Evolutionary conservation across 2,888 invertebrate genomes (phyloP).

Genomic region (Cosmorhoe ocellata): DNA sequence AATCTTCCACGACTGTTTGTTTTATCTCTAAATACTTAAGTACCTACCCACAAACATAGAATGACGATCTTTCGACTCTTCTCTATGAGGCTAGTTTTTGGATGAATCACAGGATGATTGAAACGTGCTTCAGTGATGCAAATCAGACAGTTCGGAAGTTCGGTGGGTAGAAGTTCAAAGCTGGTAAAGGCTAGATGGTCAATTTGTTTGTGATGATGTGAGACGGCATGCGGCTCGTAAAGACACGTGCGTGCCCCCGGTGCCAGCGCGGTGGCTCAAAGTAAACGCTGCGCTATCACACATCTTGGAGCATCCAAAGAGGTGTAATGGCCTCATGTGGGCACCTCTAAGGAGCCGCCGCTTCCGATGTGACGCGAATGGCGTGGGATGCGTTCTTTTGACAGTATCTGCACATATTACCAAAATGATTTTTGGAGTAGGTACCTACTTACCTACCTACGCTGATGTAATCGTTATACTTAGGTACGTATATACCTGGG

Average conservation of each 20-base stretch:
- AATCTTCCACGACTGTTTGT: slow-evolving; percentile 25
- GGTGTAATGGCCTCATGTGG: slow-evolving; percentile 76
- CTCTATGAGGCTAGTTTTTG: slow-evolving; percentile 12
- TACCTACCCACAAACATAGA: too few species aligned
- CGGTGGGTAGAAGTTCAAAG: slow-evolving; percentile 41
- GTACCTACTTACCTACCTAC: too few species aligned
- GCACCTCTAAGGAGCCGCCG: slow-evolving; percentile 74
- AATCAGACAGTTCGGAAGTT: slow-evolving; percentile 43
- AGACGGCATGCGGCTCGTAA: slow-evolving; percentile 65
- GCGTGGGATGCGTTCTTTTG: slow-evolving; percentile 69
- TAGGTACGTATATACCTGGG: too few species aligned
- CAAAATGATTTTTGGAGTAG: slow-evolving; percentile 56
- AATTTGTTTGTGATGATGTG: slow-evolving; percentile 72
- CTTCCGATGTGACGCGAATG: slow-evolving; percentile 54
- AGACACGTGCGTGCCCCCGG: slow-evolving; percentile 75
- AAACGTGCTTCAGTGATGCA: slow-evolving; percentile 41
- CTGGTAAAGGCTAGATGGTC: slow-evolving; percentile 62
- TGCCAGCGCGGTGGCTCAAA: slow-evolving; percentile 64
- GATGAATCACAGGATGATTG: slow-evolving; percentile 27
- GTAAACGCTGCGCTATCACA: slow-evolving; percentile 54
- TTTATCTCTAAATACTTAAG: slow-evolving; percentile 4
- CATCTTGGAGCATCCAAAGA: slow-evolving; percentile 64
- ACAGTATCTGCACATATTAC: slow-evolving; percentile 59
- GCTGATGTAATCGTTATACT: slow-evolving; percentile 48
- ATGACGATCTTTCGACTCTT: not conserved